Evolutionary conservation across 2,888 invertebrate genomes (phyloP).

Genomic region (Anoncus sp.): DNA sequence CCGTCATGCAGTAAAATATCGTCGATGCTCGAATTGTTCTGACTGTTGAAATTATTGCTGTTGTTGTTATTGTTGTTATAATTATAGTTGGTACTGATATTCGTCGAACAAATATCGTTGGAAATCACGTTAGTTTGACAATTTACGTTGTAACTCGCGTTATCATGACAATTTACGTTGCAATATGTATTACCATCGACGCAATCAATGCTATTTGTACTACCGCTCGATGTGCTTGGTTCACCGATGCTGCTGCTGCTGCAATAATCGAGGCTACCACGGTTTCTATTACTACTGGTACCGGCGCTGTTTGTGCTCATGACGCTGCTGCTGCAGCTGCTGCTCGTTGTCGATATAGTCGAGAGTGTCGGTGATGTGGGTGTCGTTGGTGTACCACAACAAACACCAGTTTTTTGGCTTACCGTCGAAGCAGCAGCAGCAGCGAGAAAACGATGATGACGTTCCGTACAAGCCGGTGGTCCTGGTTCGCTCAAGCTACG

Average conservation of each 20-base stretch:
- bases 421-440: conserved; percentile 53
- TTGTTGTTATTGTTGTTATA: conserved; percentile 40
- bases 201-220: conserved; percentile 65
- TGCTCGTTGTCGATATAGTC: conserved; percentile 71
- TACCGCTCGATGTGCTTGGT: conserved; percentile 53
- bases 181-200: conserved; percentile 39
- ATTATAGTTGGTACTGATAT: too few species aligned
- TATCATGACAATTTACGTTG: conserved; percentile 13
- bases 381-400: conserved; percentile 65
- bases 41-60: conserved; percentile 28
- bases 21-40: conserved; percentile 20
- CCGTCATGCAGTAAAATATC: conserved; percentile 16
- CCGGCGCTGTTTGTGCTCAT: conserved; percentile 62
- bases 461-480: conserved; percentile 77
- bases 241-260: conserved; percentile 47
- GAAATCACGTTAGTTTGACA: conserved; percentile 12
- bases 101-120: conserved; percentile 20
- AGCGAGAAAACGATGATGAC: conserved; percentile 63
- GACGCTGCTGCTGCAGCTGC: conserved; percentile 69
- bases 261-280: conserved; percentile 48
- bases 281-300: conserved; percentile 61
- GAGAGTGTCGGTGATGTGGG: conserved; percentile 76
- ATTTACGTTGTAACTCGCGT: conserved; percentile 14
- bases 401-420: conserved; percentile 52
- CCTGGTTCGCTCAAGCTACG: conserved; percentile 86